phyloP scores from a whole-genome alignment of 1,140 invertebrate species.

The Anastatus disparis region DNA sequence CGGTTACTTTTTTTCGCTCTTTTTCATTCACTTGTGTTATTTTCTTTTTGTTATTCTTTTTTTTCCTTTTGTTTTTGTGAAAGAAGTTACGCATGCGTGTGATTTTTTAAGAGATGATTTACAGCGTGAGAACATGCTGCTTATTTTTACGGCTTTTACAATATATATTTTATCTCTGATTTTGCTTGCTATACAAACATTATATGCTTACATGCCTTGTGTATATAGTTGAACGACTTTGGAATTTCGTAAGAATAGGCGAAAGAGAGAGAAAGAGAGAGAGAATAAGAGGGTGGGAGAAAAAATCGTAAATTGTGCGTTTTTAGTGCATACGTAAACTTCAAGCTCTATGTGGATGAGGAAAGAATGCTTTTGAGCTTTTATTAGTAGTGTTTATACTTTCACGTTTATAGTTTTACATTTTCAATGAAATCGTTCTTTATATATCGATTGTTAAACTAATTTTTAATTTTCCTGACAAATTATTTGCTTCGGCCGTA shows the following conservation, averaged over 20 bases:
- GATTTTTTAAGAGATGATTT: conserved; percentile 27
- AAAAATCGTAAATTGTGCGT: conserved; percentile 7
- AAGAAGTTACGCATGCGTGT: not conserved
- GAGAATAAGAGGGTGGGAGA: too few species aligned
- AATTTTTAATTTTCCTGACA: too few species aligned
- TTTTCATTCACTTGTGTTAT: too few species aligned
- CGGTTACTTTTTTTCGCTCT: not conserved
- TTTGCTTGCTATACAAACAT: conserved; percentile 5
- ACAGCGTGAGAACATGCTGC: not conserved
- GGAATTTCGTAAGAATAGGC: conserved; percentile 7
- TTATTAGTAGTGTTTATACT: too few species aligned
- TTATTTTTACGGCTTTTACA: conserved; percentile 27
- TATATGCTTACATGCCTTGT: too few species aligned
- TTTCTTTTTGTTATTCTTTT: too few species aligned
- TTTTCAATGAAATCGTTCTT: too few species aligned
- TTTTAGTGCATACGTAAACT: not conserved
- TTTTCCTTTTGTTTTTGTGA: not conserved
- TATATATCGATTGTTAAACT: too few species aligned
- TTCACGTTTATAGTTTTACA: too few species aligned
- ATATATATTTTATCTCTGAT: conserved; percentile 27
- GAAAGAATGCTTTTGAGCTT: not conserved
- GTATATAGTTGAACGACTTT: not conserved
- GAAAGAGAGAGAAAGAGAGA: too few species aligned
- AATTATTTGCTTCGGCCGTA: too few species aligned
- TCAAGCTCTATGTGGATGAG: not conserved